phyloP scores from a whole-genome alignment of 2,888 invertebrate species.

The Ommatoiulus sabulosus region DNA sequence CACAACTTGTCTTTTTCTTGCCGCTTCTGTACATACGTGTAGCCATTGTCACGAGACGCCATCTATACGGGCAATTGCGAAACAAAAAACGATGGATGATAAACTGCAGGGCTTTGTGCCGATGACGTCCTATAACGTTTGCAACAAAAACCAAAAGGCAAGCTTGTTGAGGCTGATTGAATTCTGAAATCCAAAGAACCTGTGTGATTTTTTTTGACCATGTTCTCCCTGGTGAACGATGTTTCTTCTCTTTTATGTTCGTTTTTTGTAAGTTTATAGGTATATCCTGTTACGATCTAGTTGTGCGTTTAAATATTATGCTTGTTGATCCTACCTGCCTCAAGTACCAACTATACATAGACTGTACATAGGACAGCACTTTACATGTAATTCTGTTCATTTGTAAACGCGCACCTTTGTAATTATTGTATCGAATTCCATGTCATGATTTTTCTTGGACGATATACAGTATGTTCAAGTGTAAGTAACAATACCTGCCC shows the following conservation, averaged over 20 bases:
- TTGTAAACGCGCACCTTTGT: slow-evolving; percentile 31
- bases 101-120: too few species aligned
- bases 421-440: slow-evolving; percentile 7
- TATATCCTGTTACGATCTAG: slow-evolving; percentile 21
- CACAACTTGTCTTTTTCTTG: slow-evolving; percentile 3
- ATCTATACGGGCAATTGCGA: too few species aligned
- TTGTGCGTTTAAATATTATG: slow-evolving; percentile 25
- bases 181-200: slow-evolving; percentile 15
- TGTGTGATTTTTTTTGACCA: slow-evolving; percentile 19
- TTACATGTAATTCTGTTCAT: background rate
- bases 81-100: too few species aligned
- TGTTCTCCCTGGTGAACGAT: background rate
- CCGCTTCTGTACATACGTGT: background rate
- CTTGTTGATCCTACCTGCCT: background rate
- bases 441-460: background rate
- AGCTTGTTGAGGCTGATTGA: background rate
- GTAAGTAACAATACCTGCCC: background rate
- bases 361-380: background rate
- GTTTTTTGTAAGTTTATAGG: slow-evolving; percentile 36
- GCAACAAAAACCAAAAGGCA: background rate
- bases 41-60: background rate
- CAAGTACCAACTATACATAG: slow-evolving; percentile 7
- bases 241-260: background rate
- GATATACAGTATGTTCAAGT: background rate
- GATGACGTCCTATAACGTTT: background rate